Evolutionary conservation across 2,113 vertebrate genomes (phyloP).

Genomic region (Carassius gibelio): DNA sequence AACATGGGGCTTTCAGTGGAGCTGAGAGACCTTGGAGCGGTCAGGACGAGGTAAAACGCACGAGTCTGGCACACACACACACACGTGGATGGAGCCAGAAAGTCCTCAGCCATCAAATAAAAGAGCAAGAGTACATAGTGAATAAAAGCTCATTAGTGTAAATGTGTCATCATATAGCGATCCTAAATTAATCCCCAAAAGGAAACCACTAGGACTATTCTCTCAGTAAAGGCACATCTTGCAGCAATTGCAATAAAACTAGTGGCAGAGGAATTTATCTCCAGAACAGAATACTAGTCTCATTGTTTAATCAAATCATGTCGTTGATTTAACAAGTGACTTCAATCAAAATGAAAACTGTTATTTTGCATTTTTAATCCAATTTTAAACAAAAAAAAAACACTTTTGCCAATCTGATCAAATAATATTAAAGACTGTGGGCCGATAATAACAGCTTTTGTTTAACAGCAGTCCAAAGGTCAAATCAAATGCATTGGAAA

Average conservation of each 20-base stretch:
- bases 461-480: background rate
- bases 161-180: conserved; percentile 8
- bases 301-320: background rate
- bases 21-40: background rate
- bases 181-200: background rate
- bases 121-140: background rate
- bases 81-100: background rate
- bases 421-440: background rate
- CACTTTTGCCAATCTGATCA: background rate
- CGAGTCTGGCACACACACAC: background rate
- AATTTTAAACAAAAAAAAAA: background rate
- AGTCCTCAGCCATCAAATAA: background rate
- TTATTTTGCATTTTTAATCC: background rate
- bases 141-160: conserved; percentile 3
- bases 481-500: background rate
- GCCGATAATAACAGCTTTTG: background rate
- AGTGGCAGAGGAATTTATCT: no score
- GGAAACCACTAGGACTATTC: background rate
- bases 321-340: background rate
- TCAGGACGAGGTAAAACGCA: background rate
- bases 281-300: background rate
- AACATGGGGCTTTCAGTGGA: background rate
- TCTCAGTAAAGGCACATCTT: background rate
- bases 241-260: conserved; percentile 2
- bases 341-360: background rate